Conservation (phyloP, 2,113 vertebrate species). For the Paracanthobrama guichenoti region DNA sequence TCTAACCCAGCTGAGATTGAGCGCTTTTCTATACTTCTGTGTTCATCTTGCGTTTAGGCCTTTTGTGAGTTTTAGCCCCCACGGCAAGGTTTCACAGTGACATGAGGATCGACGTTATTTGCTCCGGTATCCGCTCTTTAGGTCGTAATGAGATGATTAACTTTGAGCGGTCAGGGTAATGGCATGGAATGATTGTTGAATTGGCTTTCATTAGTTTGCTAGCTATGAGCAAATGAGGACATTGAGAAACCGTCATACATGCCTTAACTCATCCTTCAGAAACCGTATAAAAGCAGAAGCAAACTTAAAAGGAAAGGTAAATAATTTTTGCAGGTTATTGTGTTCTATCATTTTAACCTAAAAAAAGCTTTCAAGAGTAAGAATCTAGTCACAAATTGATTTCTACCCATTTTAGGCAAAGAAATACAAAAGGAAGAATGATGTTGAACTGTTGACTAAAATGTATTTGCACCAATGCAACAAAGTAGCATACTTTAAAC, state of each 20-base stretch:
- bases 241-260: constrained; percentile 22
- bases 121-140: not conserved
- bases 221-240: constrained; percentile 32
- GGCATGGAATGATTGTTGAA: constrained; percentile 49
- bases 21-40: constrained; percentile 11
- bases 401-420: too few relatives aligned
- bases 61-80: constrained; percentile 17
- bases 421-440: not conserved
- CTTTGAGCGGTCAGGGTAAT: constrained; percentile 45
- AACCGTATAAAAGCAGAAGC: not conserved
- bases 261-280: not conserved
- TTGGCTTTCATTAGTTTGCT: constrained; percentile 45
- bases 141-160: constrained; percentile 32
- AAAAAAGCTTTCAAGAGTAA: not conserved
- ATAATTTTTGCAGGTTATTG: not conserved
- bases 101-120: not conserved
- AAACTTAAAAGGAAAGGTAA: not conserved
- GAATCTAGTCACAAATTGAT: not conserved
- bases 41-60: not conserved
- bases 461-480: not conserved
- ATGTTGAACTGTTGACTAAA: not conserved
- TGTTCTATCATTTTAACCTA: not conserved
- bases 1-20: constrained; percentile 29
- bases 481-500: too few relatives aligned
- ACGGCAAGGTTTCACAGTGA: not conserved